phyloP scores from a whole-genome alignment of 1,140 invertebrate species.

The Heliconius himera region DNA sequence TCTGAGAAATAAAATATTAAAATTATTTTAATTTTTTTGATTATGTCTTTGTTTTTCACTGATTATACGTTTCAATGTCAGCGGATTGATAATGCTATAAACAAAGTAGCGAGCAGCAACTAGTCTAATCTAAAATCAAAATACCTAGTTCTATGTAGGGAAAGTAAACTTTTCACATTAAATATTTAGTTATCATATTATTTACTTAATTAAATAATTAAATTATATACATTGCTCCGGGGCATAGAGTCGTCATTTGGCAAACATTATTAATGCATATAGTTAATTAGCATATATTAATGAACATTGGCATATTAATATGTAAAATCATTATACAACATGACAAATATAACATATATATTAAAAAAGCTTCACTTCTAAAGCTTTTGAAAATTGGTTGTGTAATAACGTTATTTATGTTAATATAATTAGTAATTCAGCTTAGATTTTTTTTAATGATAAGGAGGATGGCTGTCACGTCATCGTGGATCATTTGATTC shows the following conservation, averaged over 20 bases:
- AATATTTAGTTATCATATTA: not conserved
- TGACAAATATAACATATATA: not conserved
- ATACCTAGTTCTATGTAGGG: not conserved
- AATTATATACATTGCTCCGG: not conserved
- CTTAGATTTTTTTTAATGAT: too few species aligned
- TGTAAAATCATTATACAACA: not conserved
- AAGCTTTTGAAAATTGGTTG: not conserved
- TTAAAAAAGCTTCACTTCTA: not conserved
- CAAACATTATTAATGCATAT: slow-evolving; percentile 11
- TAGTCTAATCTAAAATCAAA: too few species aligned
- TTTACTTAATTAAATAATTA: not conserved
- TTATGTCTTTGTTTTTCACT: too few species aligned
- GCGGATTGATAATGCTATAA: too few species aligned
- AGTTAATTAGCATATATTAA: slow-evolving; percentile 3
- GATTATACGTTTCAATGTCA: too few species aligned
- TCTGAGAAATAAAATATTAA: too few species aligned
- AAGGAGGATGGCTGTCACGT: too few species aligned
- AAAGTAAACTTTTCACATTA: not conserved
- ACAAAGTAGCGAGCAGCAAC: too few species aligned
- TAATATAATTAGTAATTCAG: not conserved
- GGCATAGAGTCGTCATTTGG: not conserved
- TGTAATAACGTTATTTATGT: not conserved
- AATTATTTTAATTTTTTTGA: too few species aligned
- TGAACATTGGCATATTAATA: not conserved
- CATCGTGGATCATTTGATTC: too few species aligned